phyloP scores from a whole-genome alignment of 1,140 invertebrate species.

The Dreissena polymorpha region DNA sequence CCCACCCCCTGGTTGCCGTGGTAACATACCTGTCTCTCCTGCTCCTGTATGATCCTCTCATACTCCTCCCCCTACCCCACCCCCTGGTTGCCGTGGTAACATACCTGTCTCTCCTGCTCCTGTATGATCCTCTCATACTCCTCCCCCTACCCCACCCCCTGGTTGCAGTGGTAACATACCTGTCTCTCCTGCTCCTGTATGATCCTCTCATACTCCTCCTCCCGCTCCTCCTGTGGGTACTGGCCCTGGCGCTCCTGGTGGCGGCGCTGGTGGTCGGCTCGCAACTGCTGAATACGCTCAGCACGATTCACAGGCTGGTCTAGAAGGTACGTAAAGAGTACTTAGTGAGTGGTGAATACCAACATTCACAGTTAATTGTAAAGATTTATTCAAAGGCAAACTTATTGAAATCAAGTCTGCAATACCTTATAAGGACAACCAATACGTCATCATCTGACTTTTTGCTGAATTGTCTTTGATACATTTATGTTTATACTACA shows the following conservation, averaged over 20 bases:
- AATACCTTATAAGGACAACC: no score
- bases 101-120: not conserved
- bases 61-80: slow-evolving; percentile 78
- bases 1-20: slow-evolving; percentile 40
- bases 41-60: slow-evolving; percentile 75
- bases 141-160: not conserved
- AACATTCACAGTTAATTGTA: no score
- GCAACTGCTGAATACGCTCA: slow-evolving; percentile 81
- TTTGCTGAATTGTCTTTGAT: no score
- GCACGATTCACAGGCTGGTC: slow-evolving; percentile 71
- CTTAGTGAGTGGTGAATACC: no score
- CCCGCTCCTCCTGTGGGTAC: slow-evolving; percentile 62
- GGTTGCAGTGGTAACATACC: not conserved
- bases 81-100: no score
- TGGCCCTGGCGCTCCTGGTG: slow-evolving; percentile 80
- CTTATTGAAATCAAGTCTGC: no score
- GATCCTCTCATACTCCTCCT: slow-evolving; percentile 80
- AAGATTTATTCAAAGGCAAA: no score
- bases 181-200: slow-evolving; percentile 58
- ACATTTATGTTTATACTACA: no score
- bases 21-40: slow-evolving; percentile 29
- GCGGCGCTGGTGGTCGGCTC: slow-evolving; percentile 81
- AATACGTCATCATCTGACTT: no score
- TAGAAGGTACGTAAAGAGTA: slow-evolving; percentile 41
- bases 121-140: not conserved